Evolutionary conservation across 2,888 invertebrate species (phyloP), one percentile per base, ranked within the genome.

Genomic region (Drosophila mettleri): DNA sequence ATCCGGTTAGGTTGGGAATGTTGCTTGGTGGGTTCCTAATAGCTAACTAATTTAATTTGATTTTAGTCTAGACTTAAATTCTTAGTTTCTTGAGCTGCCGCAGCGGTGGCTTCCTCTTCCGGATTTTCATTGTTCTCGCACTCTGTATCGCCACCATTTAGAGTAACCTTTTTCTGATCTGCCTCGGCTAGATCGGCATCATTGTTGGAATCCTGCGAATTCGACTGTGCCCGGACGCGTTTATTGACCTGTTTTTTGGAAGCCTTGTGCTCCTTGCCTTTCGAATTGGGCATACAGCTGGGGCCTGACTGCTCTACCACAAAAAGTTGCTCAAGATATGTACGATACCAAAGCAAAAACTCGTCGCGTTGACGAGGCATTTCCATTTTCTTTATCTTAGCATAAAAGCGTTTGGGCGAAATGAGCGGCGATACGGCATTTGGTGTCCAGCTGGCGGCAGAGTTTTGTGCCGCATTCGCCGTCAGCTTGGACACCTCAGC

Each of bases 111-210:
- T 49, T 89, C 83, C 61, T 89, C 90, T 0, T 81, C 91, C 3
- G 91, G 91, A 69, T 91, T 91, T 62, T 91, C 91, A 69, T 91
- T 91, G 65, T 91, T 91, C 63, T 91, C 91, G 55, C 88, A 87
- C 60, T 91, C 91, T 6, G 60, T 58, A 6, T 78, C 74, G 8
- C 63, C 84, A 1, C 83, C 87, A 39, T 68, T 69, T 0, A 67
- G 18, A 2, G 70, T 55, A 9, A 76, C 72, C 43, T 95, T 95
- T 91, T 96, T 95, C 91, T 96, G 96, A 92, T 96, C 96, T 10
- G 96, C 96, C 91, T 96, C 96, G 0, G 96, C 96, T 74, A 96
- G 92, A 88, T 96, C 96, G 27, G 95, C 96, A 89, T 96, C 92
- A 74, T 91, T 91, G 69, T 90, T 90, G 0, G 70, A 80, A 49